phyloP scores from a whole-genome alignment of 2,113 vertebrate species.

The Heloderma charlesbogerti region DNA sequence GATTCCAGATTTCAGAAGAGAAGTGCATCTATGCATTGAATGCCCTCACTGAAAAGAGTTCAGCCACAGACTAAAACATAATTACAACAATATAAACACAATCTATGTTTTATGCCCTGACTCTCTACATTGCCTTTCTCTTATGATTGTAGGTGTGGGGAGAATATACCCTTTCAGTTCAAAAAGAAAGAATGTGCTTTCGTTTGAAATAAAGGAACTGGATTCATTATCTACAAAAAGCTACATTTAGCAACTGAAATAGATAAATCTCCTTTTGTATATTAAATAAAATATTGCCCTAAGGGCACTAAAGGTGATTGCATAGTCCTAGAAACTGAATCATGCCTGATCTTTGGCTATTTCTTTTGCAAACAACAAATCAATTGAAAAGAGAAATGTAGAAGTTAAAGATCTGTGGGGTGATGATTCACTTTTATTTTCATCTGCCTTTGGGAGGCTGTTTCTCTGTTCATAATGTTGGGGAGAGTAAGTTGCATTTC shows the following conservation, averaged over 20 bases:
- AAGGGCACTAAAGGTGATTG: conserved; percentile 9
- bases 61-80: background rate
- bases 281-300: conserved; percentile 15
- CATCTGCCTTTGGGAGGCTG: background rate
- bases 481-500: background rate
- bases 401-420: background rate
- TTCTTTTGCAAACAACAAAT: conserved; percentile 34
- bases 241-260: conserved; percentile 54
- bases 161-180: conserved; percentile 53
- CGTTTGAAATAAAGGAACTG: conserved; percentile 45
- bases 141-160: conserved; percentile 60
- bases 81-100: conserved; percentile 21
- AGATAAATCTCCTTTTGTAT: conserved; percentile 25
- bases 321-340: background rate
- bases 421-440: background rate
- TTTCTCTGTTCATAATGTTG: background rate
- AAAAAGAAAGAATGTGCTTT: conserved; percentile 33
- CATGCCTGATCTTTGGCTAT: background rate
- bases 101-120: conserved; percentile 48
- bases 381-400: conserved; percentile 22
- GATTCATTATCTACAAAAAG: conserved; percentile 52
- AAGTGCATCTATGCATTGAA: background rate
- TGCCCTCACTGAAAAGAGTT: background rate
- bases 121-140: conserved; percentile 57
- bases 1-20: background rate